Evolutionary conservation across 2,888 invertebrate genomes (phyloP), one percentile per base, ranked within the genome.

Genomic region (Eueremaeus valkanovi): DNA sequence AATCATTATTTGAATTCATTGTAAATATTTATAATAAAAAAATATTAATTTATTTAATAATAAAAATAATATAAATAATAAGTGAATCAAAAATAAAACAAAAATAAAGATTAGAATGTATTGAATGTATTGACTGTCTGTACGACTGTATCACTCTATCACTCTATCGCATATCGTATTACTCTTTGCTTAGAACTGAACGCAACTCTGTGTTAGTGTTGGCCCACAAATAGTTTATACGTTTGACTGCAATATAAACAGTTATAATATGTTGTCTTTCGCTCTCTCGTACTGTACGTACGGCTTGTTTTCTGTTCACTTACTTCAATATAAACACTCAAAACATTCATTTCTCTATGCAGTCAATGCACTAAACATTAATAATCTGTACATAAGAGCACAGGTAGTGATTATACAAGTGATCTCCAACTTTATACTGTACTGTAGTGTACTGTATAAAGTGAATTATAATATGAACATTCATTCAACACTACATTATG

Each of bases 221-320:
- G 55, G 24, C 55, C 51, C 55, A 55, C 55, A 55, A 55, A 55
- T 55, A 55, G 55, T n/a, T n/a, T n/a, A n/a, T n/a, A n/a, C n/a
- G n/a, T n/a, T n/a, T n/a, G n/a, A 6, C 51, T 9, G 16, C 6
- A 18, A 51, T 51, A 51, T 55, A 5, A 21, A 55, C 55, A 21
- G 55, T 55, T 55, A 55, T 55, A 24, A 21, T 6, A 21, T 51
- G 18, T n/a, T 55, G 55, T 55, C 13, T 55, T n/a, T 45, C 45
- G 18, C 45, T 45, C 45, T 16, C 9, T 36, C 36, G 36, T 36
- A 36, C 6, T 8, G 36, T 36, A 8, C 36, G 36, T 36, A 36
- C 36, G 36, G 36, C n/a, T n/a, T n/a, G n/a, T n/a, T n/a, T n/a
- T n/a, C n/a, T n/a, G n/a, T n/a, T n/a, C n/a, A n/a, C n/a, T n/a